Conservation (phyloP, 2,113 vertebrate species). For the Oostethus manadensis region DNA sequence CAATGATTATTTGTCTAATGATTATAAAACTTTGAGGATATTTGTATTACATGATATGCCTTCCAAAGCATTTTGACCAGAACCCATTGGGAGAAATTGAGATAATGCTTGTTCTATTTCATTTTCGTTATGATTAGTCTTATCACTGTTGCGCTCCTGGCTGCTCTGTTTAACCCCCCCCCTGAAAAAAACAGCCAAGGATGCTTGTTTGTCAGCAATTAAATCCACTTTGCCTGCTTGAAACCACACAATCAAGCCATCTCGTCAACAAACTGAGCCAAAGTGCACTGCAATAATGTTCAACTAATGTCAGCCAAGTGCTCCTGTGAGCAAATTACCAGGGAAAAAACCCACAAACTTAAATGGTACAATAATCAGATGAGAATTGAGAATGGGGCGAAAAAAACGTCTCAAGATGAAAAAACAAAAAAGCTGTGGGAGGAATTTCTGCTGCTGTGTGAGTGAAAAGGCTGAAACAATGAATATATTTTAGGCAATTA, state of each 20-base stretch:
- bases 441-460: constrained; percentile 37
- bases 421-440: neutral
- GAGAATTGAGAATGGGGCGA: constrained; percentile 25
- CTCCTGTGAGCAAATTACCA: constrained; percentile 22
- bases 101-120: constrained; percentile 76
- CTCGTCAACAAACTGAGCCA: constrained; percentile 57
- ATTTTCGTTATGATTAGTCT: constrained; percentile 77
- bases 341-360: neutral
- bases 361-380: constrained; percentile 2
- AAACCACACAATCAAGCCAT: constrained; percentile 22
- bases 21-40: constrained; percentile 11
- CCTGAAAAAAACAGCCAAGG: constrained; percentile 52
- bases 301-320: constrained; percentile 48
- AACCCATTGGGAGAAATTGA: too few relatives aligned
- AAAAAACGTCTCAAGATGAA: constrained; percentile 15
- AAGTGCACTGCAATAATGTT: constrained; percentile 57
- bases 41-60: too few relatives aligned
- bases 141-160: constrained; percentile 65
- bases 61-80: too few relatives aligned
- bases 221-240: constrained; percentile 53
- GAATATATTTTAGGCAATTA: constrained; percentile 73
- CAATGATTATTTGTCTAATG: too few relatives aligned
- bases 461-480: constrained; percentile 60
- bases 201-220: constrained; percentile 72
- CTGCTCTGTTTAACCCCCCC: constrained; percentile 61